Base-by-base conservation (phyloP, 2,113 vertebrate species). In the Heteronetta atricapilla region DNA sequence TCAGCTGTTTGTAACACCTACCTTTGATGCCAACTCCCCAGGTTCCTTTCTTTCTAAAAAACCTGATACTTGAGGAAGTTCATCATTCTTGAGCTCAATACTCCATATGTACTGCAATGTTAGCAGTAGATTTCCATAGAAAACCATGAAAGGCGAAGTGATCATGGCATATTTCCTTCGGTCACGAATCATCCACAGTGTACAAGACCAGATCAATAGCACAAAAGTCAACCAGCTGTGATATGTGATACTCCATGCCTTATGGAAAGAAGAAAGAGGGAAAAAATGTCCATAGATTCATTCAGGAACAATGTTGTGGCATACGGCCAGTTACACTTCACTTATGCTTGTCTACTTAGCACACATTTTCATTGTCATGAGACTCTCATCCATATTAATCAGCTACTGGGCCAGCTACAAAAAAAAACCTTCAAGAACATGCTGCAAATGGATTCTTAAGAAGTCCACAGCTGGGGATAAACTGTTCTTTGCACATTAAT, bases 221-320 rank as follows among this genome's bases (percentile, higher is more conserved):
- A 99, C 98, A 44, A 99, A 99, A 9, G 99, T 99, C 94, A 99
- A 90, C 99, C 99, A 99, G 97, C 99, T 99, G 95, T 99, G 98
- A n/a, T 99, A 99, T 0, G 99, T 99, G 97, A 99, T 99, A 96
- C 99, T 99, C 99, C 99, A 99, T 0, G 98, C 99, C 99, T 99
- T 16, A 6, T 14, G 58, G 62, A 93, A 48, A 34, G 22, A 88
- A 33, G 19, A 79, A 82, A 76, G 31, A 83, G 36, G 20, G 15
- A 22, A 84, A 81, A 79, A 85, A 36, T 4, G 6, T 70, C 15
- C 12, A 59, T 1, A 58, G 52, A 64, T 21, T 34, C 33, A 58
- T 70, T 81, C 48, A 90, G 76, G 36, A 89, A 33, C 21, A 82
- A 33, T 11, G 67, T 0, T 25, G 70, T 46, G 5, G 5, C 12